A percentile compares a stretch with the other conserved stretches of the same genome.
These are phyloP conservation scores for Yponomeuta cagnagella DNA, from an alignment of 2,888 invertebrate species.

Conservation along the genomic window DNA sequence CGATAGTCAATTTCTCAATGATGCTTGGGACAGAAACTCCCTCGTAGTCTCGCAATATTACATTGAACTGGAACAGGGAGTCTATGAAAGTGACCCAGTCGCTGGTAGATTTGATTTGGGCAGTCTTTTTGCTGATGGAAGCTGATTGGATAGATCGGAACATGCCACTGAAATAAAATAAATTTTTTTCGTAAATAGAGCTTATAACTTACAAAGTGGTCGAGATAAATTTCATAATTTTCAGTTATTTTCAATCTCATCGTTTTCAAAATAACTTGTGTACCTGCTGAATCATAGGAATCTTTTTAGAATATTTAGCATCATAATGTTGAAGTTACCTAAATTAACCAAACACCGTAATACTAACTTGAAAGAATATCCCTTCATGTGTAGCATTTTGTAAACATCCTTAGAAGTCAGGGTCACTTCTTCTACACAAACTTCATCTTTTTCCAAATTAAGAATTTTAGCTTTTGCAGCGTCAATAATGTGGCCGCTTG, in stretches of 20 bases:
- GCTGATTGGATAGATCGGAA: slow-evolving; percentile 31
- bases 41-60: slow-evolving; percentile 27
- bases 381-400: slow-evolving; percentile 30
- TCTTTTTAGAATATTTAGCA: too few relatives aligned
- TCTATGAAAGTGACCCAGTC: slow-evolving; percentile 36
- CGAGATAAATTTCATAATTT: not conserved
- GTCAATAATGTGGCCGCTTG: slow-evolving; percentile 26
- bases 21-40: slow-evolving; percentile 24
- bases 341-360: not conserved
- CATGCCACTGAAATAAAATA: slow-evolving; percentile 28
- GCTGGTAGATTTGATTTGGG: slow-evolving; percentile 28
- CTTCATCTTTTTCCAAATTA: slow-evolving; percentile 15
- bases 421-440: slow-evolving; percentile 18
- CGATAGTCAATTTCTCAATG: slow-evolving; percentile 14
- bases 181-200: not conserved
- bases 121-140: slow-evolving; percentile 23
- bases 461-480: slow-evolving; percentile 16
- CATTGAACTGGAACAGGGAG: slow-evolving; percentile 32
- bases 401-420: slow-evolving; percentile 31
- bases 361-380: slow-evolving; percentile 32
- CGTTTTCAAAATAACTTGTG: too few relatives aligned
- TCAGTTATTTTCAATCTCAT: not conserved
- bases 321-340: not conserved
- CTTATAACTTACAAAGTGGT: not conserved
- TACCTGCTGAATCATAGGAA: too few relatives aligned